Evolutionary conservation across 1,140 invertebrate genomes (phyloP).

Genomic region (Diorhabda elongata): DNA sequence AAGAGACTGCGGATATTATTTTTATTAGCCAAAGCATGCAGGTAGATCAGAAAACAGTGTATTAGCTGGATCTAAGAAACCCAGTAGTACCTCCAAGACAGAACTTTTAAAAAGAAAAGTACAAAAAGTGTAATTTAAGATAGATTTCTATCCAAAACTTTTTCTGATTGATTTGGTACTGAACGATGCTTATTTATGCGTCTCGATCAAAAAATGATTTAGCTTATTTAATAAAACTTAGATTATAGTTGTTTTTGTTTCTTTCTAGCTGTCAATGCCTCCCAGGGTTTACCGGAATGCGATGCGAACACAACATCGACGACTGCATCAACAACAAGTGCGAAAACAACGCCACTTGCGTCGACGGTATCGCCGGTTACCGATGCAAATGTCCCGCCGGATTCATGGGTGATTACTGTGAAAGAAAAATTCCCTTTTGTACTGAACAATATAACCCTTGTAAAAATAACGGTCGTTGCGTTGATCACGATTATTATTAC

Average conservation of each 20-base stretch:
- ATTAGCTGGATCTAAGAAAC: too few relatives aligned
- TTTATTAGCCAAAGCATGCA: too few relatives aligned
- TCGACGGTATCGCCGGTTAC: constrained; percentile 81
- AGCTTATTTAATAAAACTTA: too few relatives aligned
- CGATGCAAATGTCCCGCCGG: constrained; percentile 78
- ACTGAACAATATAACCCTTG: constrained; percentile 87
- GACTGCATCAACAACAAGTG: constrained; percentile 80
- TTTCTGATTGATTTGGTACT: too few relatives aligned
- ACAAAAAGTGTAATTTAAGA: too few relatives aligned
- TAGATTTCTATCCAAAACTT: too few relatives aligned
- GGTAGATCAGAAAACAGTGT: too few relatives aligned
- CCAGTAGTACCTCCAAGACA: too few relatives aligned
- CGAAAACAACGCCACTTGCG: constrained; percentile 86
- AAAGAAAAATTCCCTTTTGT: constrained; percentile 91
- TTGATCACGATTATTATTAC: constrained; percentile 85
- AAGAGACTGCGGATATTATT: too few relatives aligned
- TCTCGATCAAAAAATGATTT: too few relatives aligned
- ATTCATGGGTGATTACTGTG: constrained; percentile 85
- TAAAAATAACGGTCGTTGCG: constrained; percentile 85
- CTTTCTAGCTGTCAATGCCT: constrained; percentile 76
- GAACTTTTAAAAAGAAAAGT: too few relatives aligned
- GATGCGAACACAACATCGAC: constrained; percentile 89
- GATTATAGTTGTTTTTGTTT: not conserved
- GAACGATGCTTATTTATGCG: too few relatives aligned
- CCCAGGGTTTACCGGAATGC: constrained; percentile 81